Evolutionary conservation across 2,113 vertebrate species (phyloP), one percentile per base, ranked within the genome.

Genomic region (Talpa occidentalis): DNA sequence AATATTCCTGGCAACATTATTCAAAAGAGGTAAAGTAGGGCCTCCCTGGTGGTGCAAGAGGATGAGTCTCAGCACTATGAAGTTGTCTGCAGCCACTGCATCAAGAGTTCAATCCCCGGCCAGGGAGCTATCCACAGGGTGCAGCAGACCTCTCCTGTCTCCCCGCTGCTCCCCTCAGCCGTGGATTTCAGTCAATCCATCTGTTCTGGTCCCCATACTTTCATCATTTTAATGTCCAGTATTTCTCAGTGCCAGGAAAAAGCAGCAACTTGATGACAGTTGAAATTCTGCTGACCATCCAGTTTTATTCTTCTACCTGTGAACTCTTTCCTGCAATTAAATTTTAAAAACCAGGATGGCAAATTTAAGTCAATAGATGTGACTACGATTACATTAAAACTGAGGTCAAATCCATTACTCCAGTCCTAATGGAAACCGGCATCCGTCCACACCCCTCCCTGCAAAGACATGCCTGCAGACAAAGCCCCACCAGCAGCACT

Each of bases 211-310:
- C n/a, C n/a, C n/a, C n/a, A n/a, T 15, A n/a, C 15, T 40, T 49
- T 10, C 37, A 60, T 10, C 22, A 40, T 59, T 90, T 67, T 15
- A 88, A 37, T 15, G 3, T 5, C 19, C 14, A 9, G 16, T 59
- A 88, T 32, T 69, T 69, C 85, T 94, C 52, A 49, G 24, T 30
- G 64, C 19, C n/a, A n/a, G n/a, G n/a, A 62, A 49, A 81, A 76
- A 56, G 40, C 54, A 69, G 66, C 15, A 35, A 37, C 35, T n/a
- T 21, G 62, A n/a, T 19, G 11, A 32, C 0, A 1, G 37, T n/a
- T 40, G n/a, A 26, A 72, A 73, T 54, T 76, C 90, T 60, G 42
- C 19, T 67, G 80, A 56, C 21, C 74, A 69, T 64, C 52, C 32
- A 69, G 28, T 1, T 9, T 64, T 47, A 49, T 19, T 32, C 59